phyloP scores from a whole-genome alignment of 2,888 invertebrate genomes.

The Heliconius erato region DNA sequence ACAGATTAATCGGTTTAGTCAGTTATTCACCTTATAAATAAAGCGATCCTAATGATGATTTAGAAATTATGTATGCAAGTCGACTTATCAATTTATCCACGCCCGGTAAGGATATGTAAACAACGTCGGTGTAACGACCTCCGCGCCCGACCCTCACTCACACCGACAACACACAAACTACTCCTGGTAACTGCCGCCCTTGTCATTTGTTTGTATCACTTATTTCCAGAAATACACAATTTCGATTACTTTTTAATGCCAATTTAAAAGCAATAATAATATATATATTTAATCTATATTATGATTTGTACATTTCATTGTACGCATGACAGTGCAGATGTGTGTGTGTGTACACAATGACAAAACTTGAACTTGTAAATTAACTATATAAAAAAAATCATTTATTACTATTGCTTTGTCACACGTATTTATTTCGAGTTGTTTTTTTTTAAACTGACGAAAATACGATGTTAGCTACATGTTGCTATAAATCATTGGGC shows the following conservation, averaged over 20 bases:
- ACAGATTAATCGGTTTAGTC: not conserved
- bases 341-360: not conserved
- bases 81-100: not conserved
- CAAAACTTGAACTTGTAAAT: not conserved
- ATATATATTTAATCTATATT: not conserved
- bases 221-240: not conserved
- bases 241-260: not conserved
- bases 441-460: not conserved
- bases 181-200: constrained; percentile 20
- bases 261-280: constrained; percentile 17
- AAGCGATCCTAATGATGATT: not conserved
- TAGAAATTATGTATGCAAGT: not conserved
- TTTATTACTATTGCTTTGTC: not conserved
- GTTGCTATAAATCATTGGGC: not conserved
- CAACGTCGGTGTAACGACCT: not conserved
- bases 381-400: not conserved
- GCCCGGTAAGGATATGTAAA: not conserved
- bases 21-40: not conserved
- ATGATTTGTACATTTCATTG: constrained; percentile 1
- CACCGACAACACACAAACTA: not conserved
- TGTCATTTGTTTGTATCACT: not conserved
- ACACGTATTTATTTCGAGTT: constrained; percentile 6
- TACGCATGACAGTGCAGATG: not conserved
- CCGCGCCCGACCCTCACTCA: not conserved
- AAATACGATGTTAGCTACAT: not conserved